Percentiles rank a stretch among this genome's conserved stretches.
These are phyloP conservation scores for Drosophila affinis DNA, from an alignment of 2,888 invertebrate species.

Conservation along the genomic window DNA sequence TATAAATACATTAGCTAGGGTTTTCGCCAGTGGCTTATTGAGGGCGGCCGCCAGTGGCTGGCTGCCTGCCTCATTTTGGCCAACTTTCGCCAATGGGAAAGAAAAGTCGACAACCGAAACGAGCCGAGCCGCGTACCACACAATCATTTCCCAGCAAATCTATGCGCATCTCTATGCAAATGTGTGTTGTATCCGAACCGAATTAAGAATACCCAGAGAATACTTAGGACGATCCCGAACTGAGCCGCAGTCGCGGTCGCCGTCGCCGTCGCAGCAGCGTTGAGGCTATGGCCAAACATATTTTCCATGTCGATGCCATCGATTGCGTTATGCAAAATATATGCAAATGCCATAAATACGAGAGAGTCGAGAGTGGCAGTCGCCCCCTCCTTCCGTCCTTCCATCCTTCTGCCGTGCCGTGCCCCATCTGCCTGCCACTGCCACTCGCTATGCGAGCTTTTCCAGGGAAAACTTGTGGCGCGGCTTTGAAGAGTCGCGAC, in stretches of 20 bases:
- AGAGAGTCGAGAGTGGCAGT: conserved; percentile 30
- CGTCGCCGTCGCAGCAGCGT: background rate
- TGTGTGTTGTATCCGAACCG: conserved; percentile 64
- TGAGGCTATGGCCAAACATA: conserved; percentile 72
- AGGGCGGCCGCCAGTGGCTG: conserved; percentile 55
- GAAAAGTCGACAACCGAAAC: conserved; percentile 41
- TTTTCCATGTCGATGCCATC: conserved; percentile 83
- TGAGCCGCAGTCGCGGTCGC: background rate
- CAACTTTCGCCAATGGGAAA: conserved; percentile 71
- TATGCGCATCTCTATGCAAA: conserved; percentile 70
- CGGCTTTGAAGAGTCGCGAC: conserved; percentile 51
- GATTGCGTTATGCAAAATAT: conserved; percentile 83
- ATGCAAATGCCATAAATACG: conserved; percentile 82
- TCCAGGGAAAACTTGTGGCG: conserved; percentile 55
- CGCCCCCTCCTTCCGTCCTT: conserved; percentile 39
- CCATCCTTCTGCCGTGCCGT: conserved; percentile 22
- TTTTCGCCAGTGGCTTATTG: conserved; percentile 44
- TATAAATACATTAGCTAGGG: conserved; percentile 62
- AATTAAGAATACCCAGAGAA: conserved; percentile 44
- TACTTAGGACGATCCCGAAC: conserved; percentile 23
- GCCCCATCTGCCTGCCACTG: conserved; percentile 28
- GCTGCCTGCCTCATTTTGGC: conserved; percentile 56
- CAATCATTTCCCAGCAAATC: conserved; percentile 79
- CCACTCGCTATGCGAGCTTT: conserved; percentile 11
- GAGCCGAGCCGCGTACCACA: conserved; percentile 54